A percentile compares a stretch with the other conserved stretches of the same genome.
phyloP scores from a whole-genome alignment of 2,113 vertebrate genomes.

The Gopherus evgoodei region DNA sequence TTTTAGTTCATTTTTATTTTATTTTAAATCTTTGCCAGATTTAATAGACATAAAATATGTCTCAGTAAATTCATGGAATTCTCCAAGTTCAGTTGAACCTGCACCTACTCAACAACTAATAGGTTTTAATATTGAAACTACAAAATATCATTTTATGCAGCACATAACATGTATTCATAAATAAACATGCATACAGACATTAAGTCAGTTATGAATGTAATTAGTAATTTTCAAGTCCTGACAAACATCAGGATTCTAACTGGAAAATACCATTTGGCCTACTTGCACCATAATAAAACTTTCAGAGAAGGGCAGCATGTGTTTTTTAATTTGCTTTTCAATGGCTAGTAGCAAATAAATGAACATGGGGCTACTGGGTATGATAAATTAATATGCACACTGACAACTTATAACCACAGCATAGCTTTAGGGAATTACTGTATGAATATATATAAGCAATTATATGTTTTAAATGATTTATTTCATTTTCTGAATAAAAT shows the following conservation, averaged over 20 bases:
- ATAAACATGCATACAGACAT: slow-evolving; percentile 85
- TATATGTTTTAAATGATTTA: slow-evolving; percentile 91
- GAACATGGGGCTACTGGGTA: slow-evolving; percentile 80
- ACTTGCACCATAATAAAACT: slow-evolving; percentile 81
- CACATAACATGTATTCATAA: slow-evolving; percentile 75
- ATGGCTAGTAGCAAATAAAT: slow-evolving; percentile 81
- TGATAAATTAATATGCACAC: slow-evolving; percentile 88
- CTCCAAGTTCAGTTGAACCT: slow-evolving; percentile 58
- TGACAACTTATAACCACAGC: slow-evolving; percentile 78
- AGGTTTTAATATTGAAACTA: slow-evolving; percentile 64
- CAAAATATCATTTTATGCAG: slow-evolving; percentile 63
- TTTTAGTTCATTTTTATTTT: slow-evolving; percentile 11
- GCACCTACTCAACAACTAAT: slow-evolving; percentile 36
- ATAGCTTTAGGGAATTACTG: slow-evolving; percentile 84
- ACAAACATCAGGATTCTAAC: slow-evolving; percentile 77
- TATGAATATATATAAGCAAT: slow-evolving; percentile 89
- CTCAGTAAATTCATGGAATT: slow-evolving; percentile 42
- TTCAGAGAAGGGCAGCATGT: slow-evolving; percentile 77
- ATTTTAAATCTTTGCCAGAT: background rate
- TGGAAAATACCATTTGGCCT: slow-evolving; percentile 78
- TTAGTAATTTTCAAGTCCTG: slow-evolving; percentile 83
- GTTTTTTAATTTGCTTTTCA: slow-evolving; percentile 81
- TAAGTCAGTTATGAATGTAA: slow-evolving; percentile 79
- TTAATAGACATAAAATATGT: background rate
- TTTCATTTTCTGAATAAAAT: slow-evolving; percentile 83